phyloP scores from a whole-genome alignment of 2,113 vertebrate species.

The Capreolus pygargus region DNA sequence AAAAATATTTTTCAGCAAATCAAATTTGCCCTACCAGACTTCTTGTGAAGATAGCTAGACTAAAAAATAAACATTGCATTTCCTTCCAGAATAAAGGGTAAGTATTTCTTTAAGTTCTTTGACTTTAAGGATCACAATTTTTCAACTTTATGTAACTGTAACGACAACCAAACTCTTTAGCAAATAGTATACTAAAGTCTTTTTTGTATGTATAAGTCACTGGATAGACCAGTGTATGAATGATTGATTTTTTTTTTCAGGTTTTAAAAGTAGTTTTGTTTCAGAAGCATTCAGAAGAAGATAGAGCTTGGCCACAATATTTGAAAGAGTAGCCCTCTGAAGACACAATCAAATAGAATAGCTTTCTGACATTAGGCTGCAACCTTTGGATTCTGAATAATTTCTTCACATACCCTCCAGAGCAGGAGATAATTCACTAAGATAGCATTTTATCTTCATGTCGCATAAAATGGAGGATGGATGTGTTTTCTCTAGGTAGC shows the following conservation, averaged over 20 bases:
- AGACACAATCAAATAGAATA: not conserved
- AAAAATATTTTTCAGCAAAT: not conserved
- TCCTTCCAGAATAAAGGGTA: not conserved
- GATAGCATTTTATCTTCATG: not conserved
- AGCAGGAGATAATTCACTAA: not conserved
- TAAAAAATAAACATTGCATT: not conserved
- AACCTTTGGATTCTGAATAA: not conserved
- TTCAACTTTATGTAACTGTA: not conserved
- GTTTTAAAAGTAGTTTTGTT: not conserved
- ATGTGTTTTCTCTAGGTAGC: not conserved
- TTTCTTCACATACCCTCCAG: not conserved
- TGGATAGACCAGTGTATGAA: not conserved
- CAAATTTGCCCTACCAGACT: not conserved
- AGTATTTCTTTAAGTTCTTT: not conserved
- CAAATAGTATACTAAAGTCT: not conserved
- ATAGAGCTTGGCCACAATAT: not conserved
- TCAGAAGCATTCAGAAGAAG: not conserved
- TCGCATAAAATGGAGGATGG: not conserved
- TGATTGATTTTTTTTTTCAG: not conserved
- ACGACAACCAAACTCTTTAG: not conserved
- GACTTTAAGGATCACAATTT: not conserved
- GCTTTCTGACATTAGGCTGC: not conserved
- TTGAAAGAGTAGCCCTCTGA: not conserved
- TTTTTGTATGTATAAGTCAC: not conserved
- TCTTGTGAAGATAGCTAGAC: not conserved